Evolutionary conservation across 23 tunicate species (phyloP), one percentile per base, ranked within the genome.

Genomic region (Phallusia fumigata): DNA sequence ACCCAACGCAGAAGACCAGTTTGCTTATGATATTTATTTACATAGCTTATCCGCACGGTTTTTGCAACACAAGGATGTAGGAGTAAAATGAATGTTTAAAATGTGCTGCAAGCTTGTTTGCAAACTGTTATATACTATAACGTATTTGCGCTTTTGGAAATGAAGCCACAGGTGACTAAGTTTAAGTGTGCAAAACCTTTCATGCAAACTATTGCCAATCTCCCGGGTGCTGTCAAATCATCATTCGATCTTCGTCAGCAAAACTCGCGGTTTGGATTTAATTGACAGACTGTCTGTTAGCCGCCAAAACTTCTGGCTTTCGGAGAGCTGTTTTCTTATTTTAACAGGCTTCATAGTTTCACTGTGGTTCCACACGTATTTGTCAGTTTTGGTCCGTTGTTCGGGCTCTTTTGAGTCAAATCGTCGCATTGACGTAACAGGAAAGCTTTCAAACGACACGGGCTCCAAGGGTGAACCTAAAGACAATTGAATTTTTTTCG

Each of bases 221-320:
- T 11, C 16, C 16, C 69, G 13, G 11, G 26, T 13, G 11, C 69
- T 3, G 13, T 3, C 15, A 13, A 58, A 58, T 16, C 15, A 58
- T 24, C 69, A 58, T 24, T 58, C 69, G 22, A 86, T 86, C 52
- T 28, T 88, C 13, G 95, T 88, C 88, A 92, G 47, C 35, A 89
- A 74, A 10, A 80, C 75, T 49, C 75, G 74, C 21, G 77, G 47
- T 5, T 45, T 19, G 16, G 74, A 35, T 65, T 76, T 81, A 15
- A 31, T 47, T 0, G 75, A 35, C 13, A 84, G 33, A 44, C 89
- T 81, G 35, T 80, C 84, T 31, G 80, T 65, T 76, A 64, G 91
- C 58, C 84, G 84, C 97, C 97, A 92, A 69, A 86, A 92, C 52
- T 81, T 75, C 75, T 87, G 91, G 18, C 72, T 80, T 34, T 87